A percentile compares a stretch with the other conserved stretches of the same genome.
These are phyloP conservation scores for Ennomos fuscantarius DNA, from an alignment of 2,888 invertebrate genomes.

Conservation along the genomic window DNA sequence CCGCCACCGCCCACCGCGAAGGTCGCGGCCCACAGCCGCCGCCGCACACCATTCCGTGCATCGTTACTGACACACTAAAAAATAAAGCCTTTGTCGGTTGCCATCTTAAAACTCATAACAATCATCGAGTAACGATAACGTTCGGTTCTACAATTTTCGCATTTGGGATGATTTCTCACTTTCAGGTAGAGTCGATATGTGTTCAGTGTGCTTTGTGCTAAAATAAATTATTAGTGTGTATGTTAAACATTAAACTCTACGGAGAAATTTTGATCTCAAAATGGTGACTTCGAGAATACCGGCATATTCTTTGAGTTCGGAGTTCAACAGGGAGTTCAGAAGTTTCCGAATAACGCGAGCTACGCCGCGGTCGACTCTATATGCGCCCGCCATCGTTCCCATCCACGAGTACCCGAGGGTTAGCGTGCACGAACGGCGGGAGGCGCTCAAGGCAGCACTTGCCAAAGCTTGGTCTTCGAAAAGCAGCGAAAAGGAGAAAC, in stretches of 20 bases:
- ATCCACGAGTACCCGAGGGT: slow-evolving; percentile 86
- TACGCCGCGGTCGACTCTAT: slow-evolving; percentile 79
- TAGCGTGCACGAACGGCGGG: slow-evolving; percentile 82
- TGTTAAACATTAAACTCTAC: slow-evolving; percentile 52
- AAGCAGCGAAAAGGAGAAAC: slow-evolving; percentile 74
- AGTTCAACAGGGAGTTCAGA: slow-evolving; percentile 86
- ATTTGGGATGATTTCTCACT: slow-evolving; percentile 32
- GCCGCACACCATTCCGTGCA: slow-evolving; percentile 56
- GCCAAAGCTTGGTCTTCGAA: slow-evolving; percentile 81
- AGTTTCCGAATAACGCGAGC: slow-evolving; percentile 84
- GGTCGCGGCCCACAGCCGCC: slow-evolving; percentile 74
- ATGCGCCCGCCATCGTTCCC: slow-evolving; percentile 83
- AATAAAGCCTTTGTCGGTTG: slow-evolving; percentile 27
- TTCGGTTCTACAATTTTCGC: slow-evolving; percentile 63
- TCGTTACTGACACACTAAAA: slow-evolving; percentile 33
- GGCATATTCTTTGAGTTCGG: slow-evolving; percentile 86
- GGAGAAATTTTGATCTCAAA: slow-evolving; percentile 83
- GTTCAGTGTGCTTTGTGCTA: slow-evolving; percentile 77
- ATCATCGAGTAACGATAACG: slow-evolving; percentile 3
- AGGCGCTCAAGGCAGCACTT: slow-evolving; percentile 80
- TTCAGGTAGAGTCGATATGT: slow-evolving; percentile 82
- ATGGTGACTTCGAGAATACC: slow-evolving; percentile 88
- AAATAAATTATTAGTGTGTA: slow-evolving; percentile 67
- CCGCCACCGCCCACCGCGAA: slow-evolving; percentile 79
- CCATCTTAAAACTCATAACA: slow-evolving; percentile 19